phyloP scores from a whole-genome alignment of 2,888 invertebrate genomes.

The Drosophila suboccidentalis region DNA sequence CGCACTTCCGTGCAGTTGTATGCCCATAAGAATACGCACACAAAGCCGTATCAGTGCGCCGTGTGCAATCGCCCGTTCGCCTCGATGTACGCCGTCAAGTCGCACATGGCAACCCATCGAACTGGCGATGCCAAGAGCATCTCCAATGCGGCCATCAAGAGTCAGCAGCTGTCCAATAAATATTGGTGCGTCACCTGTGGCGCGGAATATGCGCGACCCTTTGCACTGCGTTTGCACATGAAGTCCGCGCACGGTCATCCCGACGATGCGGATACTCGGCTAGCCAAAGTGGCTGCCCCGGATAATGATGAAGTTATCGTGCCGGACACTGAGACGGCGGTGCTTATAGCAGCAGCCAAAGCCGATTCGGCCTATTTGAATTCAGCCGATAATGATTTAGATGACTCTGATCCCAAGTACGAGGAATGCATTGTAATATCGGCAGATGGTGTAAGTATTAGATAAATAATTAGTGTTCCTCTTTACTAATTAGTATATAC shows the following conservation, averaged over 20 bases:
- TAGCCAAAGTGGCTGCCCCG: slow-evolving; percentile 12
- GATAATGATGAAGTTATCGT: slow-evolving; percentile 30
- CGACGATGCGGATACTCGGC: slow-evolving; percentile 31
- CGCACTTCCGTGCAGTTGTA: slow-evolving; percentile 92
- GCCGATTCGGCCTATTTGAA: slow-evolving; percentile 58
- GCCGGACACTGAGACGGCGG: slow-evolving; percentile 60
- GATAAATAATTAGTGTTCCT: not conserved
- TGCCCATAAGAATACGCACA: slow-evolving; percentile 93
- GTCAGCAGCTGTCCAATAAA: slow-evolving; percentile 73
- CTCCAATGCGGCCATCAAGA: slow-evolving; percentile 7
- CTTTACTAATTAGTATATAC: too few species aligned
- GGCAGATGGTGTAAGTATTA: slow-evolving; percentile 68
- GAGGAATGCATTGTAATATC: slow-evolving; percentile 63
- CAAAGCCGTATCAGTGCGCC: slow-evolving; percentile 92
- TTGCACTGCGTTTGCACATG: slow-evolving; percentile 91
- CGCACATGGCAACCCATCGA: slow-evolving; percentile 89
- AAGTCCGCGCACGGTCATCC: slow-evolving; percentile 87
- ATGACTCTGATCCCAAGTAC: slow-evolving; percentile 54
- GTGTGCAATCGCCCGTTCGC: slow-evolving; percentile 93
- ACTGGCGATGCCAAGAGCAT: slow-evolving; percentile 25
- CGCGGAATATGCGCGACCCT: slow-evolving; percentile 91
- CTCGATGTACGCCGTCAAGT: slow-evolving; percentile 91
- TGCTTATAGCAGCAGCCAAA: slow-evolving; percentile 75
- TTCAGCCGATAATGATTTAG: slow-evolving; percentile 42
- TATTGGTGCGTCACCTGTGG: slow-evolving; percentile 89